Conservation (phyloP, 1,140 invertebrate genomes). For the Arion vulgaris region DNA sequence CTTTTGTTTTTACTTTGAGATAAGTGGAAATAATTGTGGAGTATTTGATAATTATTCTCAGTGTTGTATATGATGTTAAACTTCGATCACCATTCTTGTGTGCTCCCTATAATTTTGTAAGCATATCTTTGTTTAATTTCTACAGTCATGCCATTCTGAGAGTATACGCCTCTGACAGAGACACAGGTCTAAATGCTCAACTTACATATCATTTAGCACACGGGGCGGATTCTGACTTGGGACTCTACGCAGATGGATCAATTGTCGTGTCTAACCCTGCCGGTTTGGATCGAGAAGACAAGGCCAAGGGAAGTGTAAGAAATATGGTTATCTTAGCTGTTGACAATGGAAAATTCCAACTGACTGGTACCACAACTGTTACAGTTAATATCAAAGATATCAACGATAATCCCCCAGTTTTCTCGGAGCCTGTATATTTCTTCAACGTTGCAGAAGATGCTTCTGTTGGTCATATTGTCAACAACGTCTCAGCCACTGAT, state of each 20-base stretch:
- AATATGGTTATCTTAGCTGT: constrained; percentile 72
- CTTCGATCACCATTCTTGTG: no score
- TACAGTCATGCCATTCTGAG: constrained; percentile 47
- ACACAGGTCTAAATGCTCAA: constrained; percentile 87
- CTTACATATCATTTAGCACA: constrained; percentile 61
- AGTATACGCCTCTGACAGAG: constrained; percentile 85
- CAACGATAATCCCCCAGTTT: constrained; percentile 67
- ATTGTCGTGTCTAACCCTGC: constrained; percentile 42
- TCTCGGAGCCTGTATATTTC: constrained; percentile 52
- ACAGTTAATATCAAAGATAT: constrained; percentile 81
- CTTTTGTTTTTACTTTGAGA: no score
- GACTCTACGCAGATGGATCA: constrained; percentile 49
- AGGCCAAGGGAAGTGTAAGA: constrained; percentile 76
- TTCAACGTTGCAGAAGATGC: constrained; percentile 81
- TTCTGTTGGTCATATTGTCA: constrained; percentile 80
- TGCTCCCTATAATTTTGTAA: no score
- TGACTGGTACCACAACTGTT: constrained; percentile 58
- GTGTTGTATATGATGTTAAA: no score
- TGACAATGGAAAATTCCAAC: constrained; percentile 78
- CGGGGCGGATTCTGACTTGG: constrained; percentile 75
- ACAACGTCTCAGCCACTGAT: constrained; percentile 89
- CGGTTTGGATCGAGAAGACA: constrained; percentile 66
- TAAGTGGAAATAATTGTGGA: no score
- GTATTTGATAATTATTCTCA: no score
- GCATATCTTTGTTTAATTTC: no score